phyloP scores from a whole-genome alignment of 2,113 vertebrate species.

The Hepsetus odoe region DNA sequence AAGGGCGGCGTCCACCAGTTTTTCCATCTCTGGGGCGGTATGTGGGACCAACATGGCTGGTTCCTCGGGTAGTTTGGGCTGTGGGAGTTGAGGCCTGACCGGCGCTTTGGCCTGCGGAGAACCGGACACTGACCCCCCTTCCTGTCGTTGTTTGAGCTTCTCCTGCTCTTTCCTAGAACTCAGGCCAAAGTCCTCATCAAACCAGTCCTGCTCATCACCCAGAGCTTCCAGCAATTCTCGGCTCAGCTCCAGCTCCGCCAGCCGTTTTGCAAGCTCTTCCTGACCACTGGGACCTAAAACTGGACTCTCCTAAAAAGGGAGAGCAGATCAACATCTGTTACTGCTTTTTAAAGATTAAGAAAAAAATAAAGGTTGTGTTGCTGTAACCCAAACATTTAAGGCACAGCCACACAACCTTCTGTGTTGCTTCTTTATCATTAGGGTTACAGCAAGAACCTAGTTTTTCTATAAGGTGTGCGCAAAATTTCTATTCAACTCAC shows the following conservation, averaged over 20 bases:
- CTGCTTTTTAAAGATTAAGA: too few relatives aligned
- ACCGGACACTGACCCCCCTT: constrained; percentile 46
- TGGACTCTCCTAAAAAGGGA: constrained; percentile 82
- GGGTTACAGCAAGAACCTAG: too few relatives aligned
- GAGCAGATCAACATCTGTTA: too few relatives aligned
- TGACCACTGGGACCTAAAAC: constrained; percentile 88
- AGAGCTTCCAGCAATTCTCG: constrained; percentile 84
- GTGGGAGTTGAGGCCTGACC: constrained; percentile 76
- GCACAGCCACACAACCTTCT: too few relatives aligned
- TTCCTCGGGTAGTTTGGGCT: constrained; percentile 80
- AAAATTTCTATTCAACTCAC: too few relatives aligned
- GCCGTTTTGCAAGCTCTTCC: constrained; percentile 90
- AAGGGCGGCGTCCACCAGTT: constrained; percentile 82
- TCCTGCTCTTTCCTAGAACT: constrained; percentile 85
- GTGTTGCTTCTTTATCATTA: too few relatives aligned
- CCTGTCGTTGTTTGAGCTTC: constrained; percentile 67
- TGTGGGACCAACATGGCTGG: constrained; percentile 88
- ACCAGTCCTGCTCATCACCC: constrained; percentile 97
- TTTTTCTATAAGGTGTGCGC: too few relatives aligned
- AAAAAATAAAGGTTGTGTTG: too few relatives aligned
- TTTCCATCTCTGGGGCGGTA: constrained; percentile 82
- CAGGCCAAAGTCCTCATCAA: constrained; percentile 97
- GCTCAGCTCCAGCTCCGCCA: constrained; percentile 91
- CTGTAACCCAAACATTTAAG: too few relatives aligned
- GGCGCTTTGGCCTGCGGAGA: constrained; percentile 68